Conservation (phyloP, 2,797 vertebrate genomes). For the Myiothlypis chrysogaster region DNA sequence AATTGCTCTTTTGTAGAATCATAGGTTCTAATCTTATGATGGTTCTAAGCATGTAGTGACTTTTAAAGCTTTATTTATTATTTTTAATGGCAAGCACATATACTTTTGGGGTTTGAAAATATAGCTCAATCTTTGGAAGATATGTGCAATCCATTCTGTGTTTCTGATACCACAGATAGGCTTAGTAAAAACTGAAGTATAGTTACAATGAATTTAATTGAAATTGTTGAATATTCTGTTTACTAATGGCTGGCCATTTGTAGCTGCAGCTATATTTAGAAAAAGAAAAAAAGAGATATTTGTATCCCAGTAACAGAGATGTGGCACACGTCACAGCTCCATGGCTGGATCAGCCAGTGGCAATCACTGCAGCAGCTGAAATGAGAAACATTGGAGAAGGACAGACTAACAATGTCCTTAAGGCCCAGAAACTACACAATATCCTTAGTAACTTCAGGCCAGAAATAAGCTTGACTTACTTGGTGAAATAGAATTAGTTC, state of each 20-base stretch:
- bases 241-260: neutral
- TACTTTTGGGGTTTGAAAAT: neutral
- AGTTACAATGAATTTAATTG: neutral
- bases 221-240: constrained; percentile 4
- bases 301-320: constrained; percentile 10
- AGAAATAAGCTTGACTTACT: neutral
- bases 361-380: neutral
- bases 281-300: neutral
- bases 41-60: neutral
- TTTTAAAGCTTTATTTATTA: neutral
- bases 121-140: rapidly evolving
- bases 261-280: constrained; percentile 17
- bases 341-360: neutral
- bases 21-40: neutral
- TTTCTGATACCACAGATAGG: neutral
- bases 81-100: neutral
- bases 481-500: neutral
- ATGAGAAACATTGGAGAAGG: neutral
- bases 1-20: neutral
- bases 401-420: neutral
- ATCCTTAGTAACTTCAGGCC: neutral
- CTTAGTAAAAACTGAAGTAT: neutral
- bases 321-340: neutral
- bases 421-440: neutral
- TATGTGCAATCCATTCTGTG: neutral